Base-by-base conservation (phyloP, 2,888 invertebrate species). In the Caenorhabditis becei region DNA sequence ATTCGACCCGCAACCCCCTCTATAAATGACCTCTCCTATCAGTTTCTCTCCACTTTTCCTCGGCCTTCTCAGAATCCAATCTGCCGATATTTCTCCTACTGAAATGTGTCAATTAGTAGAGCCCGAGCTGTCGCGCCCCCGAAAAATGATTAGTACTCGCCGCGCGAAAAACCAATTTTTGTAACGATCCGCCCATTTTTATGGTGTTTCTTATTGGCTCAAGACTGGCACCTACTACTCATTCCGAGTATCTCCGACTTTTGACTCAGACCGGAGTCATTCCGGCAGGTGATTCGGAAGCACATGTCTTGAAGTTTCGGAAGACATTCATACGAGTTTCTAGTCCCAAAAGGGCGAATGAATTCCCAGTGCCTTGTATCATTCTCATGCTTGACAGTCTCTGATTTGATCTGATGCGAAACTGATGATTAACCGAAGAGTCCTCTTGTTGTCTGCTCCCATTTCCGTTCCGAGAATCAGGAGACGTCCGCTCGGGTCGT, bases 181-280 rank as follows among this genome's bases (percentile, higher is more conserved):
- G 58, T 65, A 58, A 56, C 49, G 28, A 24, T 24, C 56, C 44
- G 28, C 56, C 44, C 41, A 58, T 32, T 72, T 72, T 74, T 65
- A 74, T 74, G 74, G 74, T 59, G 74, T 74, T 74, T 74, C 74
- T 72, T 72, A 72, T 72, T 63, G 63, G 72, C 61, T 70, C 59
- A 59, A 37, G 14, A 18, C 16, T 18, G 18, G 24, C n/a, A 59
- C 37, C 49, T 49, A 58, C 44, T 35, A 59, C 56, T 69, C 49
- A 47, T 24, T 67, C 49, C 23, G 18, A 51, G 24, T 24, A 14
- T 51, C 10, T 51, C 20, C 51, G 24, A 51, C 8, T 24, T 51
- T 24, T 2, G 51, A 24, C 23, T n/a, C 24, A 24, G 20, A 23
- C 51, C 24, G 10, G 14, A 16, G n/a, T n/a, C n/a, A n/a, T 23